Evolutionary conservation across 1,140 invertebrate genomes (phyloP).

Genomic region (Drosophila varians): DNA sequence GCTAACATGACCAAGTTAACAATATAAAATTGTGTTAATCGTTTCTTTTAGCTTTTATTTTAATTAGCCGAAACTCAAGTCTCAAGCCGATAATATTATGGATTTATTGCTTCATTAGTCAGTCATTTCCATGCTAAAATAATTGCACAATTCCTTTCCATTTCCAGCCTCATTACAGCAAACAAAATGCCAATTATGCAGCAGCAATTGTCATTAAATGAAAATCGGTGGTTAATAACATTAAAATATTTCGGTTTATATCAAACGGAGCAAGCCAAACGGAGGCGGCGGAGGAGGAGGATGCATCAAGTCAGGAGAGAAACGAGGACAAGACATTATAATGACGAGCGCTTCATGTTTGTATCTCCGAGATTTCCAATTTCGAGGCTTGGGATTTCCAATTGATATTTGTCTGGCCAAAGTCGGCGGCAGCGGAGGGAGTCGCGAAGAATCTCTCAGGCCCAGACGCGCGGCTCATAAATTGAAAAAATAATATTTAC

Average conservation of each 20-base stretch:
- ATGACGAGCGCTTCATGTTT: slow-evolving; percentile 61
- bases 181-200: slow-evolving; percentile 35
- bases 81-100: neutral
- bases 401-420: slow-evolving; percentile 78
- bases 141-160: slow-evolving; percentile 20
- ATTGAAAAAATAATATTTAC: slow-evolving; percentile 81
- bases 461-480: slow-evolving; percentile 63
- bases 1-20: neutral
- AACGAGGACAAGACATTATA: slow-evolving; percentile 41
- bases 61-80: neutral
- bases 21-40: neutral
- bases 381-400: slow-evolving; percentile 63
- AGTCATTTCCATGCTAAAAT: slow-evolving; percentile 17
- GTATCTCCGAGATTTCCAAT: slow-evolving; percentile 70
- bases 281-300: neutral
- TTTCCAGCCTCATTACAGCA: slow-evolving; percentile 34
- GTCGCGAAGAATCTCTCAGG: slow-evolving; percentile 36
- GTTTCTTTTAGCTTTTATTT: neutral
- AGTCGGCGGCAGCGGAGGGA: slow-evolving; percentile 40
- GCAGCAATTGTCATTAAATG: slow-evolving; percentile 51
- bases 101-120: neutral
- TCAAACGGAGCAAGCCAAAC: slow-evolving; percentile 32
- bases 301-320: slow-evolving; percentile 28
- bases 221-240: slow-evolving; percentile 68
- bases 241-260: slow-evolving; percentile 68